Evolutionary conservation across 2,888 invertebrate genomes (phyloP).

Genomic region (Philopedon plagiatum): DNA sequence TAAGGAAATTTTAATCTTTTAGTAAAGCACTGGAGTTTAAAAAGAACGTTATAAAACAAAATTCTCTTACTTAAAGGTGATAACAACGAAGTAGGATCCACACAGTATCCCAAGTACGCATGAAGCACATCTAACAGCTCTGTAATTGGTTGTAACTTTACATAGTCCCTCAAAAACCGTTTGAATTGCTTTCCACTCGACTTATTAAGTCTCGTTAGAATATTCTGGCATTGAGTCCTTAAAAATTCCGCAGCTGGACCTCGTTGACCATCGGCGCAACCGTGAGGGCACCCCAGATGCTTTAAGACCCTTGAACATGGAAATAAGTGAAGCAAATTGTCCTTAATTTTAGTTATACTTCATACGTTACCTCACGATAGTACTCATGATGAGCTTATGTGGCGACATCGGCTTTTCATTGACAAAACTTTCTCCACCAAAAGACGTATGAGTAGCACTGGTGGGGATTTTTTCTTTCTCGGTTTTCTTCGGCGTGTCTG

Average conservation of each 20-base stretch:
- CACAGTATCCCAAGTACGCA: constrained; percentile 95
- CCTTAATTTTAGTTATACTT: not conserved
- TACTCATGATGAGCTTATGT: constrained; percentile 82
- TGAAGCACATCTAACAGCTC: constrained; percentile 96
- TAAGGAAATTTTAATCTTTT: too few species aligned
- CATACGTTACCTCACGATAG: constrained; percentile 72
- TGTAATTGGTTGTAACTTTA: constrained; percentile 82
- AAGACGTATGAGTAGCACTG: constrained; percentile 55
- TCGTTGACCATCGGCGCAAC: constrained; percentile 88
- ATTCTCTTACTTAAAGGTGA: constrained; percentile 88
- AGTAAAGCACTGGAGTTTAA: too few species aligned
- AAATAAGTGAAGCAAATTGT: too few species aligned
- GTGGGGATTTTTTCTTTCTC: constrained; percentile 55
- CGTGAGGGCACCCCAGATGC: constrained; percentile 95
- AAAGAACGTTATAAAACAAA: not conserved
- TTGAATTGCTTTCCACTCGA: constrained; percentile 77
- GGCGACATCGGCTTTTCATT: constrained; percentile 73
- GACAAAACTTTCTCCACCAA: constrained; percentile 69
- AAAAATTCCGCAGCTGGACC: constrained; percentile 93
- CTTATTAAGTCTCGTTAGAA: constrained; percentile 83
- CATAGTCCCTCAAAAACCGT: constrained; percentile 80
- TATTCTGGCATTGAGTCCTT: constrained; percentile 87
- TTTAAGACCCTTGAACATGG: constrained; percentile 81
- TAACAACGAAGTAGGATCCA: constrained; percentile 88
- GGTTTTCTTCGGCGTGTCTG: constrained; percentile 57